A percentile compares a stretch with the other conserved stretches of the same genome.
Evolutionary conservation across 2,888 invertebrate species (phyloP).

Genomic region (Nudaria mundana): DNA sequence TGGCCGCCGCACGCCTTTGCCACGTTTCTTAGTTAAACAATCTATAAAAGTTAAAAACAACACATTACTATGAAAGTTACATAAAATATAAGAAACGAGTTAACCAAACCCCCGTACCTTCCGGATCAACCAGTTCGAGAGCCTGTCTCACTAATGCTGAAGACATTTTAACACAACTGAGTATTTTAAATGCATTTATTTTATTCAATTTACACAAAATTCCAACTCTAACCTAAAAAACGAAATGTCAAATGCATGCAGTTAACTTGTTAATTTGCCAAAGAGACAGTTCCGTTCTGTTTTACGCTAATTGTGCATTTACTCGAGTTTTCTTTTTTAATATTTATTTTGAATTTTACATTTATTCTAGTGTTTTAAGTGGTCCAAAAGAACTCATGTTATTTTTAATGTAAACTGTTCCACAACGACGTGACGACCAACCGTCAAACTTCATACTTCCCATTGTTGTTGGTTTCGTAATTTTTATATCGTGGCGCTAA

Average conservation of each 20-base stretch:
- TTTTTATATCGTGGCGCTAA: too few species aligned
- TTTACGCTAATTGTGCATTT: too few species aligned
- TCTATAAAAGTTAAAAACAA: slow-evolving; percentile 48
- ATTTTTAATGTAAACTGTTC: too few species aligned
- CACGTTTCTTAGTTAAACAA: slow-evolving; percentile 46
- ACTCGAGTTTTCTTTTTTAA: too few species aligned
- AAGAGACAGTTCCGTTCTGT: slow-evolving; percentile 4
- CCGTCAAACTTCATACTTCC: too few species aligned
- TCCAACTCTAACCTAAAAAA: slow-evolving; percentile 36
- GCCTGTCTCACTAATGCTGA: slow-evolving; percentile 79
- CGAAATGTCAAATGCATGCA: background rate
- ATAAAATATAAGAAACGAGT: background rate
- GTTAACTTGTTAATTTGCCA: slow-evolving; percentile 3
- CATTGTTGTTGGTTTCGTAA: too few species aligned
- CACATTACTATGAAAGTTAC: slow-evolving; percentile 9
- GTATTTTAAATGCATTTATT: slow-evolving; percentile 47
- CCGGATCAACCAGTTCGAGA: slow-evolving; percentile 76
- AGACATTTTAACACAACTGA: slow-evolving; percentile 71
- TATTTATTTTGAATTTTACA: too few species aligned
- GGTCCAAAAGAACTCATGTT: too few species aligned
- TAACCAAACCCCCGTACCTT: slow-evolving; percentile 44
- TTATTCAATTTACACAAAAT: slow-evolving; percentile 23
- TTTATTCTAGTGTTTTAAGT: too few species aligned
- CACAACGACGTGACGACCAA: too few species aligned
- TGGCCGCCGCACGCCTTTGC: slow-evolving; percentile 44